Conservation (phyloP, 2,888 invertebrate genomes). For the Hetaerina titia region DNA sequence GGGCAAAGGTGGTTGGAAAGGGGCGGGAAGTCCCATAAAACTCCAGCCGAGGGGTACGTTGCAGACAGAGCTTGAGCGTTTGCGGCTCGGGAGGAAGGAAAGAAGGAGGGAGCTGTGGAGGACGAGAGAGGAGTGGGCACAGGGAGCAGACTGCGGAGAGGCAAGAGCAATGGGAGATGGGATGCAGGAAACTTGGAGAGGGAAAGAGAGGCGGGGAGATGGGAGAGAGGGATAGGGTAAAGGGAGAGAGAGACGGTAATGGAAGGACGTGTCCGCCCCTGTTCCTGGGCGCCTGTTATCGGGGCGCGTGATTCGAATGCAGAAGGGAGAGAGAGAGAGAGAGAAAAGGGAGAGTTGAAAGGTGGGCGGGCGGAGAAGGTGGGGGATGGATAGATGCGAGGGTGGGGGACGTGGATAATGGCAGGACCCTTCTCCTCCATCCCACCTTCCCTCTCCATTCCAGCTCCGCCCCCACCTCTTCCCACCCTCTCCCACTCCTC, state of each 20-base stretch:
- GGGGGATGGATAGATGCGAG: background rate
- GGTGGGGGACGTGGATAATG: slow-evolving; percentile 29
- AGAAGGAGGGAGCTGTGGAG: background rate
- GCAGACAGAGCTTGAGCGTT: background rate
- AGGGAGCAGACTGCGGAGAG: background rate
- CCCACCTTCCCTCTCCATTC: background rate
- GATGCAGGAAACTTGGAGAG: slow-evolving; percentile 22
- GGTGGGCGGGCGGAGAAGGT: slow-evolving; percentile 10
- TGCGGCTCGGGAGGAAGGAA: background rate
- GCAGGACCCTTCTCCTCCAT: background rate
- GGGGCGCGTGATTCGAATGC: slow-evolving; percentile 63
- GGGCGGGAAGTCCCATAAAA: background rate
- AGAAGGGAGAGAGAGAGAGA: slow-evolving; percentile 26
- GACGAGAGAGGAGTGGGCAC: background rate
- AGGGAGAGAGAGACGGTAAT: slow-evolving; percentile 40
- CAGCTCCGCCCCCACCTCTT: background rate
- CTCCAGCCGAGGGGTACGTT: no score
- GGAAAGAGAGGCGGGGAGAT: background rate
- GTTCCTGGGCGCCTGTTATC: slow-evolving; percentile 64
- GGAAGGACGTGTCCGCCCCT: slow-evolving; percentile 56
- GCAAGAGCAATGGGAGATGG: slow-evolving; percentile 8
- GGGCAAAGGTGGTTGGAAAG: background rate
- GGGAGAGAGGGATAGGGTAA: background rate
- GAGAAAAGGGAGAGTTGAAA: background rate
- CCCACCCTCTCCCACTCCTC: background rate